Conservation (phyloP, 2,797 vertebrate species). For the Amblyopsis hoosieri region DNA sequence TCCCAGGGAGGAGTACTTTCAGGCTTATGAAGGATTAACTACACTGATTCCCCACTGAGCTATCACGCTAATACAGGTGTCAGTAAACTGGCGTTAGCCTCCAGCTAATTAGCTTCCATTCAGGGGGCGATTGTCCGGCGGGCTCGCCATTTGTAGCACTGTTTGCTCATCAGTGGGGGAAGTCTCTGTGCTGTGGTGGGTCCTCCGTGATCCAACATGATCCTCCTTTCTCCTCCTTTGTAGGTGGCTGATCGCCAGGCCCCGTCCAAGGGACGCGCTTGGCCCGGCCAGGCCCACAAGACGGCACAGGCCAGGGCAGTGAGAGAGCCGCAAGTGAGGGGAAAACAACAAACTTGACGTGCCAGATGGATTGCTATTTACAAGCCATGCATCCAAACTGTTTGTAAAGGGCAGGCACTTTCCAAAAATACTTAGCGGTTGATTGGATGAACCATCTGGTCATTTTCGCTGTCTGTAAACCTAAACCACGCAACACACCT, state of each 20-base stretch:
- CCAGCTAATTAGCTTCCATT: slow-evolving; percentile 87
- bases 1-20: slow-evolving; percentile 70
- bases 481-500: too few relatives aligned
- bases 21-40: slow-evolving; percentile 92
- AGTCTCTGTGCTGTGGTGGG: slow-evolving; percentile 88
- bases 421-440: too few relatives aligned
- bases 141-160: slow-evolving; percentile 82
- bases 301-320: slow-evolving; percentile 5
- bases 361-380: too few relatives aligned
- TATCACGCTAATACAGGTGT: slow-evolving; percentile 95
- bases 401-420: too few relatives aligned
- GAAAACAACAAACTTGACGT: too few relatives aligned
- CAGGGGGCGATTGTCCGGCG: slow-evolving; percentile 75
- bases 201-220: slow-evolving; percentile 79
- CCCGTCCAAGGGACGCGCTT: slow-evolving; percentile 20
- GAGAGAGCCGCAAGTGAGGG: neutral
- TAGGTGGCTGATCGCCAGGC: slow-evolving; percentile 15
- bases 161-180: slow-evolving; percentile 82
- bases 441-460: too few relatives aligned
- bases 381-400: too few relatives aligned
- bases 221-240: slow-evolving; percentile 56
- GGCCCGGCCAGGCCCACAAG: slow-evolving; percentile 16
- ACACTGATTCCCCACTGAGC: slow-evolving; percentile 81
- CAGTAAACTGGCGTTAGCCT: slow-evolving; percentile 88
- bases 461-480: too few relatives aligned